Base-by-base conservation (phyloP, 2,797 vertebrate genomes). In the Caiman crocodilus region DNA sequence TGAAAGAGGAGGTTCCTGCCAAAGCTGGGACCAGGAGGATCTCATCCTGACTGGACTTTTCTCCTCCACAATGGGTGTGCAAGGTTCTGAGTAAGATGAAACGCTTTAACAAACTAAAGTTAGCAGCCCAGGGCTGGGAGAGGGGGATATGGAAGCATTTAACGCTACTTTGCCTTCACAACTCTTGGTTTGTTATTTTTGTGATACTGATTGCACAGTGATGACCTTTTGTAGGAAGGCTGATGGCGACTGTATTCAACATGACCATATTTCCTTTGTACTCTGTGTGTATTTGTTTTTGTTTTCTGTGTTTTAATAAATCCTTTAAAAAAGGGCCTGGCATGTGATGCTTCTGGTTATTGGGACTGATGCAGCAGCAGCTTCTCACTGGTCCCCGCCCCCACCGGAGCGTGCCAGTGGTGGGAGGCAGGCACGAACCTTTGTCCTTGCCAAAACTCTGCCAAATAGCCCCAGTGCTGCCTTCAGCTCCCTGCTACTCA, bases 281-380 rank as follows among this genome's bases (percentile, higher is more conserved):
- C 98, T 98, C 96, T 97, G 98, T 99, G 98, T 98, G 98, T 99
- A 98, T 98, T 98, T 97, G 98, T 98, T 98, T 98, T 98, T 99
- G 99, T 99, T 99, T 98, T 98, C 98, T 98, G 99, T 99, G 98
- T 99, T 99, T 99, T 99, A 99, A 99, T 99, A 99, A 99, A 99
- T 98, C 98, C 98, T 98, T 98, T 98, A 97, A 97, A 98, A 98
- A 98, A 98, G 97, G 97, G 97, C 0, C 3, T n/a, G 15, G n/a
- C 23, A 3, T 2, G 5, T 5, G 17, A 57, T 42, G 77, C 73
- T 80, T 64, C 55, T 28, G 8, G 1, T 64, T 7, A 6, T 4
- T 61, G 30, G 77, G 17, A 14, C 5, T 17, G 61, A 5, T 21
- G 12, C 12, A 15, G 28, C 3, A 60, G 28, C 35, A 32, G 5